Evolutionary conservation across 2,797 vertebrate genomes (phyloP).

Genomic region (Danio jaintianensis): DNA sequence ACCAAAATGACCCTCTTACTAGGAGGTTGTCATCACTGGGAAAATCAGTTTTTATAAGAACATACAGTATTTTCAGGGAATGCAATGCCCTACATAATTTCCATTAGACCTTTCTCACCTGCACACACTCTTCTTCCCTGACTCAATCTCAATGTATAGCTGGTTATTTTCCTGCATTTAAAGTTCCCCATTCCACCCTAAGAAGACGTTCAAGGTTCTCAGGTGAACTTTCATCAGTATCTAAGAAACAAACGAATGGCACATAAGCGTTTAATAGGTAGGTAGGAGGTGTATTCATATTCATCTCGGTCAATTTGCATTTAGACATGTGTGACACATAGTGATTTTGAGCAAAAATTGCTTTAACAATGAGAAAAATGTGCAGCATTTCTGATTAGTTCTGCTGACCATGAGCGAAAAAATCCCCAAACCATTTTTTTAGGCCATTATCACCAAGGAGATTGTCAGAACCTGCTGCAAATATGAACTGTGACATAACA

Average conservation of each 20-base stretch:
- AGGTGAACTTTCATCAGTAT: not conserved
- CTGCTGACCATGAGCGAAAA: not conserved
- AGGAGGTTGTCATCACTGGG: not conserved
- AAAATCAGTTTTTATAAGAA: not conserved
- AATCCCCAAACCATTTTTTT: not conserved
- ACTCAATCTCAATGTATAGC: not conserved
- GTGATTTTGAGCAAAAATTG: not conserved
- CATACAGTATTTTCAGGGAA: not conserved
- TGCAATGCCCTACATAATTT: not conserved
- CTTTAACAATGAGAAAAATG: not conserved
- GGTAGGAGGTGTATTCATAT: not conserved
- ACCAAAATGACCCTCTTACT: not conserved
- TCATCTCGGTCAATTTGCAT: not conserved
- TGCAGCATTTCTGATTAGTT: not conserved
- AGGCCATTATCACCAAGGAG: not conserved
- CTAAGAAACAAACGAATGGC: not conserved
- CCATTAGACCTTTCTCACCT: not conserved
- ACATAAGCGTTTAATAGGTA: not conserved
- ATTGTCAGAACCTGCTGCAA: not conserved
- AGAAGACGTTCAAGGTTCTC: not conserved
- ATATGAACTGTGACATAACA: not conserved
- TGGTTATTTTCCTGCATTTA: not conserved
- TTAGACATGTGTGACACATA: constrained; percentile 1
- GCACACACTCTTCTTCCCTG: not conserved
- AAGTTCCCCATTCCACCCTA: not conserved